These are phyloP conservation scores for Cossypha caffra DNA, from an alignment of 2,797 vertebrate genomes.

Conservation along the genomic window DNA sequence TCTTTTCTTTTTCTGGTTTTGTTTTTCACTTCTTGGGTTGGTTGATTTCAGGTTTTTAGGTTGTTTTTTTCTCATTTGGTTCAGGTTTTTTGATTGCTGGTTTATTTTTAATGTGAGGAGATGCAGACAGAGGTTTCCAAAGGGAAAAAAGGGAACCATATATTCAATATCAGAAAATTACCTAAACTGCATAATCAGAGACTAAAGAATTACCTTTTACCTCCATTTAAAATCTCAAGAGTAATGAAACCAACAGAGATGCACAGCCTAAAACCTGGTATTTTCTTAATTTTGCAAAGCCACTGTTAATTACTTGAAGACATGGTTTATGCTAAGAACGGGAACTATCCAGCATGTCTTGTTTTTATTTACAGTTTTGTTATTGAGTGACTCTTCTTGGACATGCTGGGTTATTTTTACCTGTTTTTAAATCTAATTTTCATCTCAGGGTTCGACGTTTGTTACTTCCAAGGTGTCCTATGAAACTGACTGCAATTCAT, in stretches of 20 bases:
- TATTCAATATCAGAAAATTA: not conserved
- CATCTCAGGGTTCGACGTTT: not conserved
- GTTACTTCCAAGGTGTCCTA: not conserved
- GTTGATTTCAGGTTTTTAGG: not conserved
- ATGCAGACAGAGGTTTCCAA: not conserved
- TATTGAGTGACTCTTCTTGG: not conserved
- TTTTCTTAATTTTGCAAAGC: not conserved
- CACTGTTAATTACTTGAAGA: not conserved
- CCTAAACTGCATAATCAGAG: not conserved
- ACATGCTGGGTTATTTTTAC: not conserved
- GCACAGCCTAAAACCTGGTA: not conserved
- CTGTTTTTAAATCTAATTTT: not conserved
- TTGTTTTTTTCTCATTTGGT: not conserved
- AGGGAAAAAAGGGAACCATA: not conserved
- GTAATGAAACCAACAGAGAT: not conserved
- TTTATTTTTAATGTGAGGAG: not conserved
- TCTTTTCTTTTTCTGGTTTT: not conserved
- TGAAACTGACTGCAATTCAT: not conserved
- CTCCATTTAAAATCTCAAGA: not conserved
- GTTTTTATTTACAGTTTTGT: not conserved
- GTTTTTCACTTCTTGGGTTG: not conserved
- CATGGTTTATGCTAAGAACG: not conserved
- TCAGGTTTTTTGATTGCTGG: not conserved
- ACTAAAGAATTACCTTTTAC: not conserved
- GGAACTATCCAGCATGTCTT: not conserved